Evolutionary conservation across 2,113 vertebrate species (phyloP).

Genomic region (Forbesichthys agassizii): DNA sequence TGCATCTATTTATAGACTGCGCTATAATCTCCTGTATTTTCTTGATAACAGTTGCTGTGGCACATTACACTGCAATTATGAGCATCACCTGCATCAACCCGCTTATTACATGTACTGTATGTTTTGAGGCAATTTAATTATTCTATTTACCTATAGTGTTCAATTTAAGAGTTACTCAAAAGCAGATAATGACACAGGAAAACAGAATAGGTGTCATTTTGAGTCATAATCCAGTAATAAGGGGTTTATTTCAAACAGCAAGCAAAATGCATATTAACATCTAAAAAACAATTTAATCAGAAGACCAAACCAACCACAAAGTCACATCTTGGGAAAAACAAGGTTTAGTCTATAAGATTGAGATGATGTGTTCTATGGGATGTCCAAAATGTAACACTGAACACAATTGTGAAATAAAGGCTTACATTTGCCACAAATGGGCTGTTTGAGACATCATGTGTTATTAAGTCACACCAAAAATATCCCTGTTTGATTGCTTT

Average conservation of each 20-base stretch:
- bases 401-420: too few species aligned
- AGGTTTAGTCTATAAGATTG: too few species aligned
- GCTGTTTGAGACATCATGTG: too few species aligned
- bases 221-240: not conserved
- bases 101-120: not conserved
- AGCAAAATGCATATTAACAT: constrained; percentile 17
- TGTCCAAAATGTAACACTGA: too few species aligned
- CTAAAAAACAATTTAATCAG: constrained; percentile 1
- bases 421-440: too few species aligned
- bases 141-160: not conserved
- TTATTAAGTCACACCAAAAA: too few species aligned
- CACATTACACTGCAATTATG: not conserved
- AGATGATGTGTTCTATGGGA: too few species aligned
- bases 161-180: not conserved
- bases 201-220: not conserved
- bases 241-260: not conserved
- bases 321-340: not conserved
- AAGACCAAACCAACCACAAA: constrained; percentile 5
- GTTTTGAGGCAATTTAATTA: not conserved
- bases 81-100: not conserved
- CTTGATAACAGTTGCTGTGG: not conserved
- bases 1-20: not conserved
- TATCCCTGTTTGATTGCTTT: too few species aligned
- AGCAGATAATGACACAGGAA: not conserved
- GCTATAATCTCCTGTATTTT: not conserved